phyloP scores from a whole-genome alignment of 2,113 vertebrate species.

The Dipodomys ordii region DNA sequence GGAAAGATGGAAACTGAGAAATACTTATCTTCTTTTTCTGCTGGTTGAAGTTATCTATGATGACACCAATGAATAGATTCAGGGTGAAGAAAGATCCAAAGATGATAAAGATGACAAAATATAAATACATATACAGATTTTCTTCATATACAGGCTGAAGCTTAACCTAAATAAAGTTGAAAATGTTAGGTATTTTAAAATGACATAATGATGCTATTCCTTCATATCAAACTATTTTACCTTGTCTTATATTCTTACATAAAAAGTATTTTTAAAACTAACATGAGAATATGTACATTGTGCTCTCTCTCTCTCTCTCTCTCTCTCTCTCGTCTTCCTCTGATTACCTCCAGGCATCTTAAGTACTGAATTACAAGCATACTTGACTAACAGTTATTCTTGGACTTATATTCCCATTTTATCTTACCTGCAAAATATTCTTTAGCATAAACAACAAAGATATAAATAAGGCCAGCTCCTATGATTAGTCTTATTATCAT shows the following conservation, averaged over 20 bases:
- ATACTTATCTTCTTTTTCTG: constrained; percentile 99
- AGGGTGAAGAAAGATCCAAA: constrained; percentile 99
- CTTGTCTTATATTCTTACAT: neutral
- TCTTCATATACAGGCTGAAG: constrained; percentile 94
- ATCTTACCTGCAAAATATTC: constrained; percentile 2
- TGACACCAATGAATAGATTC: constrained; percentile 99
- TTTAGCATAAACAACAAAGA: constrained; percentile 19
- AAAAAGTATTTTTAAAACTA: constrained; percentile 2
- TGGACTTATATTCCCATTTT: constrained; percentile 12
- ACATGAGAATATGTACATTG: neutral
- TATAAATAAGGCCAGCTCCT: neutral
- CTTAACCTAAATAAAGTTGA: constrained; percentile 82
- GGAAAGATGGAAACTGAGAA: constrained; percentile 54
- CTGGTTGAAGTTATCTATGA: constrained; percentile 99
- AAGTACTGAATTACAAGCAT: too few relatives aligned
- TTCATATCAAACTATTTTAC: constrained; percentile 15
- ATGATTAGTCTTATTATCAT: neutral
- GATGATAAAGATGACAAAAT: constrained; percentile 99
- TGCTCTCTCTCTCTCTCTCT: too few relatives aligned
- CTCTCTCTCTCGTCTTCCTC: too few relatives aligned
- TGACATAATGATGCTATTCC: neutral
- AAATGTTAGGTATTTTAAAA: too few relatives aligned
- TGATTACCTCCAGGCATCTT: too few relatives aligned
- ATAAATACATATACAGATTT: constrained; percentile 94
- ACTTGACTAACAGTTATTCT: neutral